Evolutionary conservation across 2,113 vertebrate species (phyloP).

Genomic region (Misgurnus anguillicaudatus): DNA sequence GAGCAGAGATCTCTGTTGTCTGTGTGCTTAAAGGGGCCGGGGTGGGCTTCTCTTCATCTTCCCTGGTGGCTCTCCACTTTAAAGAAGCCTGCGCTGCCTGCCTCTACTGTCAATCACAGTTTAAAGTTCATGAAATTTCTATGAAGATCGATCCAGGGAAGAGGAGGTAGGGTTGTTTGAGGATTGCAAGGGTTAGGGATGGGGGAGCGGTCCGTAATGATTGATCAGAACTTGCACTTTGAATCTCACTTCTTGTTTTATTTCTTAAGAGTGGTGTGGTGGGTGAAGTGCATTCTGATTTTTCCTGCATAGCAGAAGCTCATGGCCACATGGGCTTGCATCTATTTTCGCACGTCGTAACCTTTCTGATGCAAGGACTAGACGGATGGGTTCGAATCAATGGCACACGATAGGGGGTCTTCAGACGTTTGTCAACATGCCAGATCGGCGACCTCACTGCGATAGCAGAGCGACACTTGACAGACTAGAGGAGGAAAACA

Average conservation of each 20-base stretch:
- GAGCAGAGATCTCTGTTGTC: conserved; percentile 17
- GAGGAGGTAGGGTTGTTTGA: conserved; percentile 14
- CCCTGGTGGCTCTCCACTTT: conserved; percentile 56
- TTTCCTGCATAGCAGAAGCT: neutral
- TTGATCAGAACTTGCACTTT: conserved; percentile 64
- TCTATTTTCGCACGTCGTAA: neutral
- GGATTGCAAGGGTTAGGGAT: neutral
- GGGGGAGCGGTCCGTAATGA: conserved; percentile 45
- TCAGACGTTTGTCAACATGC: conserved; percentile 58
- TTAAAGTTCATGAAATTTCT: conserved; percentile 79
- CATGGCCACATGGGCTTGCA: neutral
- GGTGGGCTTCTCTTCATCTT: conserved; percentile 49
- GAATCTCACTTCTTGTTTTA: conserved; percentile 47
- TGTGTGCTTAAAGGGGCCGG: conserved; percentile 23
- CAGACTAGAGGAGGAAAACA: conserved; percentile 60
- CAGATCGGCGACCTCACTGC: conserved; percentile 12
- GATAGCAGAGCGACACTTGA: conserved; percentile 54
- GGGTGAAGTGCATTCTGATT: conserved; percentile 5
- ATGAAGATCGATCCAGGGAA: conserved; percentile 71
- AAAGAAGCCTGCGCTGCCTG: conserved; percentile 34
- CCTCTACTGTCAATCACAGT: conserved; percentile 70
- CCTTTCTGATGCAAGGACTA: neutral
- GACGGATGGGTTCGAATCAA: conserved; percentile 53
- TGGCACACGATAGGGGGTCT: conserved; percentile 45
- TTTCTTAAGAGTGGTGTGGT: conserved; percentile 6